These are phyloP conservation scores for Acronicta alni DNA, from an alignment of 2,888 invertebrate genomes.

Conservation along the genomic window DNA sequence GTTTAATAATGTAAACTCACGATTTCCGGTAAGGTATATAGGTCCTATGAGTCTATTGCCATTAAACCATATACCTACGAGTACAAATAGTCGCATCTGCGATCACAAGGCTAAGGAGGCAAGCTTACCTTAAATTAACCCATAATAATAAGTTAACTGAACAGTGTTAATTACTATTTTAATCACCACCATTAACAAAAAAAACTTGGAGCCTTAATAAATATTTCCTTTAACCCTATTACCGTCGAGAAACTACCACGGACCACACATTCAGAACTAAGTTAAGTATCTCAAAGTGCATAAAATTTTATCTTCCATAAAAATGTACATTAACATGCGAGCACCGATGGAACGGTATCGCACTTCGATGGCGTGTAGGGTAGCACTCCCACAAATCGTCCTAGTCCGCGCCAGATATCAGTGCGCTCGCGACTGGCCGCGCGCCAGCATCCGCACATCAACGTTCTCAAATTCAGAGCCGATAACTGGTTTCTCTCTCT, in stretches of 20 bases:
- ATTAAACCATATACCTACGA: too few species aligned
- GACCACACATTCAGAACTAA: background rate
- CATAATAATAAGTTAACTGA: too few species aligned
- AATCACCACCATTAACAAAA: too few species aligned
- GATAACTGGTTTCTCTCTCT: slow-evolving; percentile 42
- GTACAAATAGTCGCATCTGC: too few species aligned
- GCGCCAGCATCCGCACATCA: slow-evolving; percentile 36
- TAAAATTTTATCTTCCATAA: slow-evolving; percentile 10
- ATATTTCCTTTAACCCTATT: background rate
- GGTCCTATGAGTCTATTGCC: too few species aligned
- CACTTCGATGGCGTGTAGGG: slow-evolving; percentile 4
- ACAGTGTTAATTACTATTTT: too few species aligned
- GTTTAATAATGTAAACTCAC: too few species aligned
- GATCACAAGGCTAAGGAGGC: too few species aligned
- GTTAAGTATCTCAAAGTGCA: background rate
- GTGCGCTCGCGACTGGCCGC: slow-evolving; percentile 30
- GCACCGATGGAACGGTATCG: slow-evolving; percentile 2
- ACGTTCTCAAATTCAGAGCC: slow-evolving; percentile 15
- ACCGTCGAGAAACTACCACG: background rate
- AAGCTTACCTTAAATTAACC: too few species aligned
- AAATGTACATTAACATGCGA: slow-evolving; percentile 16
- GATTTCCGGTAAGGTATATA: too few species aligned
- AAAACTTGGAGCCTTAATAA: too few species aligned
- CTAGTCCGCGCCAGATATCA: slow-evolving; percentile 20
- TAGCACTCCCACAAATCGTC: slow-evolving; percentile 19